These are phyloP conservation scores for Telmatochromis brichardi DNA, from an alignment of 2,113 vertebrate genomes.

Conservation along the genomic window DNA sequence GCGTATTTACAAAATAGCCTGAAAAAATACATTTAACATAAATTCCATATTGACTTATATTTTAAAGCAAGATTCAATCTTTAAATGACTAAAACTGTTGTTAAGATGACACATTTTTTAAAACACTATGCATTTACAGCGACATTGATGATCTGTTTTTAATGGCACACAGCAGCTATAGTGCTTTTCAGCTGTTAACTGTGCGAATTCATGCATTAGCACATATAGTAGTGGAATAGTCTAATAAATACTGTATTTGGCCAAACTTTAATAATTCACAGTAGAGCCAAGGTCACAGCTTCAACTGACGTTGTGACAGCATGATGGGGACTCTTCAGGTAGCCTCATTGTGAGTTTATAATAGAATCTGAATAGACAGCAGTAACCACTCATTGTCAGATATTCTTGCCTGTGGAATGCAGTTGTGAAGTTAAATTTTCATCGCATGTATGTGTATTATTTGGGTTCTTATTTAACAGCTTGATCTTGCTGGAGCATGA, in stretches of 20 bases:
- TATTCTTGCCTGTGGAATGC: neutral
- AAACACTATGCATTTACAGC: neutral
- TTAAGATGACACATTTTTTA: neutral
- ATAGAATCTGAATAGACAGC: neutral
- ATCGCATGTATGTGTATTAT: neutral
- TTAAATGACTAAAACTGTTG: neutral
- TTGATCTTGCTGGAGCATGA: neutral
- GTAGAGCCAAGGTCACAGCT: neutral
- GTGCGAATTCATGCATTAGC: accelerated
- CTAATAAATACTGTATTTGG: neutral
- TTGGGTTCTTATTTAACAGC: neutral
- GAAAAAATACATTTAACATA: neutral
- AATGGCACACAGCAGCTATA: neutral
- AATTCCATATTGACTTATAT: neutral
- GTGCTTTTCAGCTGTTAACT: neutral
- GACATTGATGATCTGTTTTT: neutral
- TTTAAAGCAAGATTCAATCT: neutral
- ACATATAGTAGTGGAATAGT: neutral
- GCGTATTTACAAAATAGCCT: neutral
- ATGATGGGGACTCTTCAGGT: neutral
- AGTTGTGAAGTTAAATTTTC: neutral
- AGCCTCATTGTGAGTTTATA: neutral
- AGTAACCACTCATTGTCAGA: neutral
- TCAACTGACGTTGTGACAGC: neutral
- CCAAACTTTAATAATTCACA: neutral